phyloP scores from a whole-genome alignment of 23 tunicate species.

The Ascidia mentula region DNA sequence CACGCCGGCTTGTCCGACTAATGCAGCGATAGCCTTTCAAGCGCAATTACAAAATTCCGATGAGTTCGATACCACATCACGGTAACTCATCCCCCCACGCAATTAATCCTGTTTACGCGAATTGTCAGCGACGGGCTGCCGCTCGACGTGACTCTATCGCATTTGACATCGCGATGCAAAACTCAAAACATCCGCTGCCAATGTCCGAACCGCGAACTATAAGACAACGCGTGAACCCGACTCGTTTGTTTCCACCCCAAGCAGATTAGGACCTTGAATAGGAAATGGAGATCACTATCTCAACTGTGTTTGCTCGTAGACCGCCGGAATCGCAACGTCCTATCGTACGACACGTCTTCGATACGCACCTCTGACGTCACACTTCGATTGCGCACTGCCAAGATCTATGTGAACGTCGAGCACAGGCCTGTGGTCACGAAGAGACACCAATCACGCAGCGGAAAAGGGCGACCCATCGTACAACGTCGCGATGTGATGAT shows the following conservation, averaged over 20 bases:
- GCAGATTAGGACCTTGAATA: neutral
- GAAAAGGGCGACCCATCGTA: neutral
- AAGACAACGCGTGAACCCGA: neutral
- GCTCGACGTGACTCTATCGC: too few relatives aligned
- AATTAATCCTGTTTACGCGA: too few relatives aligned
- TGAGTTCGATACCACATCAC: too few relatives aligned
- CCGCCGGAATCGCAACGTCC: neutral
- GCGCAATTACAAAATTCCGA: too few relatives aligned
- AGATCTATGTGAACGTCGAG: conserved; percentile 6
- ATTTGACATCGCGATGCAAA: too few relatives aligned
- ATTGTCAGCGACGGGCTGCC: too few relatives aligned
- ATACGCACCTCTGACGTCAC: neutral
- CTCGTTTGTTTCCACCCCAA: neutral
- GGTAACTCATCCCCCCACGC: too few relatives aligned
- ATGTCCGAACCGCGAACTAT: too few relatives aligned
- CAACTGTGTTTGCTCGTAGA: neutral
- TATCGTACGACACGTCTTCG: neutral
- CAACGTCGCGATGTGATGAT: neutral
- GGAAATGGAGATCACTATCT: neutral
- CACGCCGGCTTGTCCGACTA: too few relatives aligned
- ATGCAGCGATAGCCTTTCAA: too few relatives aligned
- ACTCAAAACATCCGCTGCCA: too few relatives aligned
- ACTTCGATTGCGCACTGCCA: neutral
- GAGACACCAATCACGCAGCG: neutral
- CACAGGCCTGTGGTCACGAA: neutral